Evolutionary conservation across 2,888 invertebrate genomes (phyloP), one percentile per base, ranked within the genome.

Genomic region (Eustalomyia histrio): DNA sequence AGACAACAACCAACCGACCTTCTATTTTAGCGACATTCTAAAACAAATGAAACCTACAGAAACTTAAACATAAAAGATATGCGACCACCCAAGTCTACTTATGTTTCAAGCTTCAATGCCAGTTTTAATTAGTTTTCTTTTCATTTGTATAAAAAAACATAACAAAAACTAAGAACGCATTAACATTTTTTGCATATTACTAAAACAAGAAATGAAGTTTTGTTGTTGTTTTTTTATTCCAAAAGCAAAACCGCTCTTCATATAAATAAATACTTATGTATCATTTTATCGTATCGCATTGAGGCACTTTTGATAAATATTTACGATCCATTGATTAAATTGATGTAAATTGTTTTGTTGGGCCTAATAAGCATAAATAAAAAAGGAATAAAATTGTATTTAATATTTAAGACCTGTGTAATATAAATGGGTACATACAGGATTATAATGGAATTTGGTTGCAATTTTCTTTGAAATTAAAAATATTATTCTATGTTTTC

Each of bases 41-140:
- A 76, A 17, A 47, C 47, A 17, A 52, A 43, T 57, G 33, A 14
- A 10, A 33, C 43, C 12, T n/a, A 43, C 16, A 29, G 24, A 68
- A 17, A 52, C 33, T 29, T 58, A 1, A 18, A 53, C 18, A 33
- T 17, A 67, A 60, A 71, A 76, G 61, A 64, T 33, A 57, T 39
- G 69, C 60, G 81, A 74, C 81, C 81, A 78, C 81, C 81, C 81
- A 81, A 78, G 78, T 71, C 60, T 29, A 16, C 67, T 67, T 43
- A 43, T 61, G 74, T 81, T 69, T 74, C 61, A 67, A 33, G 71
- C 65, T 74, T 63, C 74, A 65, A 29, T 81, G 76, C 78, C 74
- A 71, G 47, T 72, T 79, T 82, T 79, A 82, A 82, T 82, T 82
- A 76, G 75, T 72, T 82, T 76, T 72, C 72, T 76, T 75, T 72